phyloP scores from a whole-genome alignment of 1,140 invertebrate species.

The Epicauta chinensis region DNA sequence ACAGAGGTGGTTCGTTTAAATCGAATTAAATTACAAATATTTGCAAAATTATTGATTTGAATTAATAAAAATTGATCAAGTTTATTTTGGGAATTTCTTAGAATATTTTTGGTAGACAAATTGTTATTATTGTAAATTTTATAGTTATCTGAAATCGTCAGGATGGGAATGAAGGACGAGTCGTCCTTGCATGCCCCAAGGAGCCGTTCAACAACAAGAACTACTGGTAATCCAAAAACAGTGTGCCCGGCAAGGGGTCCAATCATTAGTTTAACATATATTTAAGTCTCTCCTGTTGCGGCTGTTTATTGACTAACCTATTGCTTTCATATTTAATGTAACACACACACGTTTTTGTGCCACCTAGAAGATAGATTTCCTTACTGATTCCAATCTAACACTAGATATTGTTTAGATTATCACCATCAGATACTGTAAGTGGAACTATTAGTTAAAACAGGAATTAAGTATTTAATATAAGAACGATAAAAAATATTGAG shows the following conservation, averaged over 20 bases:
- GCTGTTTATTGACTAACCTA: conserved; percentile 16
- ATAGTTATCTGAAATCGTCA: neutral
- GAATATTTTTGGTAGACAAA: neutral
- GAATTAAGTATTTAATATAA: no score
- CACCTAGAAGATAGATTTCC: conserved; percentile 21
- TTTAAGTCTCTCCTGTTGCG: conserved; percentile 18
- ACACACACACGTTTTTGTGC: conserved; percentile 9
- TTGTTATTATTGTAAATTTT: neutral
- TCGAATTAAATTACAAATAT: neutral
- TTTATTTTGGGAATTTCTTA: no score
- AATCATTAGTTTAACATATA: conserved; percentile 27
- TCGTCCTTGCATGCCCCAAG: conserved; percentile 9
- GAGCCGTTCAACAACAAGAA: conserved; percentile 25
- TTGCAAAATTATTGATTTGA: no score
- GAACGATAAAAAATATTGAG: no score
- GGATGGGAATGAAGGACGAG: conserved; percentile 5
- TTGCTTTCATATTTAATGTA: conserved; percentile 23
- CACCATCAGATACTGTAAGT: no score
- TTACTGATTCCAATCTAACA: conserved; percentile 20
- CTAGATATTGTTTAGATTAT: no score
- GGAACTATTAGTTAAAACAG: no score
- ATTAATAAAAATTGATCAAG: no score
- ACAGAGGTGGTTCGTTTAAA: conserved; percentile 16
- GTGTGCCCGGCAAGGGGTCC: conserved; percentile 26
- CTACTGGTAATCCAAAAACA: conserved; percentile 26